Evolutionary conservation across 2,113 vertebrate genomes (phyloP).

Genomic region (Pungitius pungitius): DNA sequence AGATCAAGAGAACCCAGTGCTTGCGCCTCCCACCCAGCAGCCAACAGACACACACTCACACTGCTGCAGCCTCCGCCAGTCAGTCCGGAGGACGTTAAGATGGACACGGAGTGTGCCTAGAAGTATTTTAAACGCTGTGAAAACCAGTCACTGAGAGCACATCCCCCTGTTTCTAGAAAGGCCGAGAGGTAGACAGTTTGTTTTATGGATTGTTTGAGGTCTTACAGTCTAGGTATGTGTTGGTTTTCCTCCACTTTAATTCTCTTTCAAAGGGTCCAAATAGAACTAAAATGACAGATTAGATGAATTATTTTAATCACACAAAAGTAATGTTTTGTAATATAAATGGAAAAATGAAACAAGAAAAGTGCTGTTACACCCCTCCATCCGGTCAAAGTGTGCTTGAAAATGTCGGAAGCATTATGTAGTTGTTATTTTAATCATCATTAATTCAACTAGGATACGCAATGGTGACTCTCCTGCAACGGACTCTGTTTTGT

Average conservation of each 20-base stretch:
- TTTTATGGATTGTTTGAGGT: slow-evolving; percentile 53
- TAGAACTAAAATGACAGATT: not conserved
- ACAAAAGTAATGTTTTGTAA: not conserved
- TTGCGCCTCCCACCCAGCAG: slow-evolving; percentile 71
- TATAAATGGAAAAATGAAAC: not conserved
- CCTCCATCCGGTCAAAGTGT: not conserved
- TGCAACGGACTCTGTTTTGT: slow-evolving; percentile 22
- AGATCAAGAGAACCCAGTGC: slow-evolving; percentile 78
- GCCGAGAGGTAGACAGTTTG: slow-evolving; percentile 9
- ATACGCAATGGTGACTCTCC: slow-evolving; percentile 48
- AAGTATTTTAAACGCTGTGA: slow-evolving; percentile 25
- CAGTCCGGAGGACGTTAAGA: slow-evolving; percentile 20
- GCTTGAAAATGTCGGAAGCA: slow-evolving; percentile 13
- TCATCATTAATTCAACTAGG: slow-evolving; percentile 10
- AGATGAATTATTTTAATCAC: not conserved
- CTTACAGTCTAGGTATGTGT: slow-evolving; percentile 10
- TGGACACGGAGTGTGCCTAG: slow-evolving; percentile 3
- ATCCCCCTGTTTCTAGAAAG: not conserved
- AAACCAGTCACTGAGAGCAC: slow-evolving; percentile 6
- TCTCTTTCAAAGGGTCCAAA: slow-evolving; percentile 9
- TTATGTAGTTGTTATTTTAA: slow-evolving; percentile 12
- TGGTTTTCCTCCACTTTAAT: slow-evolving; percentile 10
- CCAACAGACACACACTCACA: slow-evolving; percentile 55
- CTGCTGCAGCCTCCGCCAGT: slow-evolving; percentile 36
- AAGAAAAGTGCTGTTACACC: not conserved